Base-by-base conservation (phyloP, 2,113 vertebrate species). In the Peromyscus leucopus region DNA sequence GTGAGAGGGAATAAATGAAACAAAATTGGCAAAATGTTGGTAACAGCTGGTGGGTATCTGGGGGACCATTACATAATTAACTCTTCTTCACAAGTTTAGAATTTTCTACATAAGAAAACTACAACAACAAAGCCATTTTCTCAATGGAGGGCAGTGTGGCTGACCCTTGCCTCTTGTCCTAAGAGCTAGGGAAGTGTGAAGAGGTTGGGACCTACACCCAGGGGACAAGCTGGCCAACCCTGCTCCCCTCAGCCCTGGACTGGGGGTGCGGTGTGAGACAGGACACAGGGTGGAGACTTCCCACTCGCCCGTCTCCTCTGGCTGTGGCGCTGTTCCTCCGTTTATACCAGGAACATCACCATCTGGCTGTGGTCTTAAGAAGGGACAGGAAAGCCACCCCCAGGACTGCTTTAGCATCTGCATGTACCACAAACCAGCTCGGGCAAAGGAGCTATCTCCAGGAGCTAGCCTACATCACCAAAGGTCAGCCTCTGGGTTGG, bases 1-100 rank as follows among this genome's bases (percentile, higher is more conserved):
- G 28, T 91, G 42, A 28, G 26, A 59, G 87, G 57, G 92, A 93
- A 93, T 28, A 63, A 59, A 63, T 46, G 36, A 96, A 95, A 94
- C 33, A 72, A 90, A 65, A 69, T 51, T 79, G 33, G n/a, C 31
- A 91, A 95, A 93, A 88, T 90, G 75, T 46, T 91, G 48, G 3
- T 87, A 63, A 89, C 39, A 65, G 13, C 7, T 55, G 51, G 65
- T 33, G 21, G 26, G n/a, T 46, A 75, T 51, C 7, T 51, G 16
- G 46, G 71, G 42, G 36, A 19, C 92, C 26, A 76, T 33, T 57
- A 72, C 26, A 78, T 21, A 80, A 69, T 48, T 65, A 42, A 85
- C 5, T 83, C 28, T 61, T 91, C 82, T 46, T 74, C 83, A 51
- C 33, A 33, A 31, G 67, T 31, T 83, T 92, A 31, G 75, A 93